These are phyloP conservation scores for Setophaga kirtlandii DNA, from an alignment of 2,113 vertebrate species.

Conservation along the genomic window DNA sequence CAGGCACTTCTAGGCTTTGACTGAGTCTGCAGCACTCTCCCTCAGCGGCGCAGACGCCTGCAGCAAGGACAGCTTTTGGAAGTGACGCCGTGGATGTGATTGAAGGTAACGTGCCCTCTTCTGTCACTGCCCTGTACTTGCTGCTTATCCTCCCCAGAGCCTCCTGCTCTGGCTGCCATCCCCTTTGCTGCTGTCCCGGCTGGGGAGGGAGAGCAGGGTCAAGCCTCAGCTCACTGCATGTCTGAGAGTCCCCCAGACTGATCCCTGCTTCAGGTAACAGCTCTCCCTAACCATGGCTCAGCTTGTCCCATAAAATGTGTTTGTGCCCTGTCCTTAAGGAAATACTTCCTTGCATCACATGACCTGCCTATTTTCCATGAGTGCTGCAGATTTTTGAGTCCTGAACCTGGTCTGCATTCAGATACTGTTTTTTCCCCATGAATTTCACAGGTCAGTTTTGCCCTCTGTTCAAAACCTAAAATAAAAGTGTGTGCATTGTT, in stretches of 20 bases:
- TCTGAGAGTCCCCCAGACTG: neutral
- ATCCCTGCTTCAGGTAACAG: neutral
- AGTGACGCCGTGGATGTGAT: conserved; percentile 23
- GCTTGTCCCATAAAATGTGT: neutral
- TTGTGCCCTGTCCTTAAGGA: neutral
- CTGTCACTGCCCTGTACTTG: neutral
- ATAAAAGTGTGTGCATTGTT: neutral
- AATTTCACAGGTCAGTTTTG: conserved; percentile 1
- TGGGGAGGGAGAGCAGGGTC: neutral
- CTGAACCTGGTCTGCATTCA: neutral
- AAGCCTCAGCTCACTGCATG: neutral
- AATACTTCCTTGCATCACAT: neutral
- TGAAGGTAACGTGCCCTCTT: conserved; percentile 46
- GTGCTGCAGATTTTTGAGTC: neutral
- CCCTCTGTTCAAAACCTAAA: neutral
- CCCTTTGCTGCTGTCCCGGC: neutral
- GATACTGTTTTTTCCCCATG: neutral
- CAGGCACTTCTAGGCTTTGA: conserved; percentile 27
- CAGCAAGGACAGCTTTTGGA: conserved; percentile 1
- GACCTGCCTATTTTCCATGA: neutral
- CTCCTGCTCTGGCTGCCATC: fast-evolving
- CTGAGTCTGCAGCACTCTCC: neutral
- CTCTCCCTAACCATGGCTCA: neutral
- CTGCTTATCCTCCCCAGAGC: neutral
- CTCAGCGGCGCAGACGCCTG: neutral